Conservation (phyloP, 1,140 invertebrate genomes). For the Drosophila elegans region DNA sequence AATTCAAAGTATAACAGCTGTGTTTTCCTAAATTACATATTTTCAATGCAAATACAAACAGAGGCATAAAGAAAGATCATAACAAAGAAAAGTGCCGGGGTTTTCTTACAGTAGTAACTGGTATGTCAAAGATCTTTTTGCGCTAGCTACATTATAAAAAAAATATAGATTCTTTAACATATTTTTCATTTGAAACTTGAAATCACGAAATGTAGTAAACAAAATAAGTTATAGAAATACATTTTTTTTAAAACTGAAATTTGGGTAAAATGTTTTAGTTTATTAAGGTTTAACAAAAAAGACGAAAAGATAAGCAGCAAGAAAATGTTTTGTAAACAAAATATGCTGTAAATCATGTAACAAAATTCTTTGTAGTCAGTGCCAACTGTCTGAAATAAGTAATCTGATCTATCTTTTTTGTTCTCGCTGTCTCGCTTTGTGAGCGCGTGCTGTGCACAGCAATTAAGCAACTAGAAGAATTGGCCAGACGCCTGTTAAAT, state of each 20-base stretch:
- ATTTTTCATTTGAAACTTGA: too few relatives aligned
- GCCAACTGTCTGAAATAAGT: constrained; percentile 20
- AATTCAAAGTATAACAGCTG: constrained; percentile 41
- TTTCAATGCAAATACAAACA: constrained; percentile 31
- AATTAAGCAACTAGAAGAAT: constrained; percentile 58
- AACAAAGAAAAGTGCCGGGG: constrained; percentile 8
- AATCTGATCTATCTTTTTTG: constrained; percentile 29
- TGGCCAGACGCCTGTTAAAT: constrained; percentile 47
- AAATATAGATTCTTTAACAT: too few relatives aligned
- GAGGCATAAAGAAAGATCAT: background rate
- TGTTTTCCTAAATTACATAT: constrained; percentile 25
- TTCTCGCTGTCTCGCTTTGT: background rate
- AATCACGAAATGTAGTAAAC: too few relatives aligned
- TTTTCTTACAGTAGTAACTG: constrained; percentile 20
- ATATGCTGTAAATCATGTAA: too few relatives aligned
- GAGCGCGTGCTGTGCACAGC: constrained; percentile 52
- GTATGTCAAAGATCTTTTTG: background rate
- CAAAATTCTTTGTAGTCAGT: background rate
- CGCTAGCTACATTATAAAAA: too few relatives aligned
- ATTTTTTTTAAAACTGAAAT: too few relatives aligned
- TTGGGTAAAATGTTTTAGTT: too few relatives aligned
- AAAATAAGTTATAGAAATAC: too few relatives aligned
- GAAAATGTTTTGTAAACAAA: background rate
- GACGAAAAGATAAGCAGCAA: too few relatives aligned
- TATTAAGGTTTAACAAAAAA: too few relatives aligned